These are phyloP conservation scores for Podargus strigoides DNA, from an alignment of 2,797 vertebrate genomes.

Conservation along the genomic window DNA sequence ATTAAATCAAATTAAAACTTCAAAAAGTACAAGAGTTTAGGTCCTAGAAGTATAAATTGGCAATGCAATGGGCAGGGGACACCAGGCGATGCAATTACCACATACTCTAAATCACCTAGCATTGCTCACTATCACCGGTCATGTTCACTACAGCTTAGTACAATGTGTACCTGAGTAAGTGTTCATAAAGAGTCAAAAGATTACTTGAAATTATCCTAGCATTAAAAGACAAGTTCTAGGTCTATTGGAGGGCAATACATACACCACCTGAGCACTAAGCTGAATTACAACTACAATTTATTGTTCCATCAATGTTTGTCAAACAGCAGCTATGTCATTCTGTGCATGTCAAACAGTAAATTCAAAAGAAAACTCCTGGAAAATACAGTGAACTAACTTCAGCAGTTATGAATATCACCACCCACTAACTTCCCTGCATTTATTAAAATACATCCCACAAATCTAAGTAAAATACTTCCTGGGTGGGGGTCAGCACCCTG, in stretches of 20 bases:
- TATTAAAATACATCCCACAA: neutral
- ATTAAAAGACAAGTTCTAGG: neutral
- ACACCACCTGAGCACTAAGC: neutral
- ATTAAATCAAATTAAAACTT: neutral
- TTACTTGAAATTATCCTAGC: neutral
- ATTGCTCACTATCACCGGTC: neutral
- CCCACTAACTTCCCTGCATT: neutral
- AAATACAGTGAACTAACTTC: neutral
- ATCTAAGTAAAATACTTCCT: neutral
- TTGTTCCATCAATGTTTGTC: neutral
- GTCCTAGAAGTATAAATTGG: neutral
- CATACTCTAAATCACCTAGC: neutral
- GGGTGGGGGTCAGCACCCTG: neutral
- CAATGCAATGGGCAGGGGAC: neutral
- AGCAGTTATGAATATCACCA: neutral
- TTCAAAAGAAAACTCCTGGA: neutral
- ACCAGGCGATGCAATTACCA: neutral
- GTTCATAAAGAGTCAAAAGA: neutral
- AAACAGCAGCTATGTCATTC: neutral
- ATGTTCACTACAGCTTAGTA: neutral
- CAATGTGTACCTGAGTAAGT: neutral
- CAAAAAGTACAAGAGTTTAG: neutral
- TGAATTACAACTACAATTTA: neutral
- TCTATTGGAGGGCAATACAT: neutral
- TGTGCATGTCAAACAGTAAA: neutral